Percentiles rank a stretch among this genome's conserved stretches.
Conservation (phyloP, 2,888 invertebrate species). For the Colletes collaris region DNA sequence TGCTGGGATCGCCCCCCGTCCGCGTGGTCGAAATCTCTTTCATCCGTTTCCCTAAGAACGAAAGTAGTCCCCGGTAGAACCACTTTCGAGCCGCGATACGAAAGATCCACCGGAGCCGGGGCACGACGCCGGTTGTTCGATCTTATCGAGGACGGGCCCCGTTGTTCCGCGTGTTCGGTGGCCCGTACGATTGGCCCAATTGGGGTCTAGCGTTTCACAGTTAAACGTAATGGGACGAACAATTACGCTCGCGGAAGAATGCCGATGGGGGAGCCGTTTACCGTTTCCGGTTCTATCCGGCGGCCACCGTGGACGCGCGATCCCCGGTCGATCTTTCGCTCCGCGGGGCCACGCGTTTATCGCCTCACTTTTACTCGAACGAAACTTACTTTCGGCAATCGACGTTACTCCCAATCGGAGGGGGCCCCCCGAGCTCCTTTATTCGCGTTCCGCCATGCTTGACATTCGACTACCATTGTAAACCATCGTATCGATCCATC, state of each 20-base stretch:
- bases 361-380: conserved; percentile 68
- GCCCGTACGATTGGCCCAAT: conserved; percentile 55
- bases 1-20: too few species aligned
- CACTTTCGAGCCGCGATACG: conserved; percentile 42
- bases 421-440: conserved; percentile 1
- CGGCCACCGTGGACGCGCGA: neutral
- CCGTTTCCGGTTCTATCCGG: conserved; percentile 58
- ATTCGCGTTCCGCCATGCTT: neutral
- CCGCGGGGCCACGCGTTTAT: conserved; percentile 36
- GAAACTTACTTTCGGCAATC: conserved; percentile 67
- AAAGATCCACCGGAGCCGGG: neutral
- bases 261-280: conserved; percentile 53
- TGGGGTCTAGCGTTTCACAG: conserved; percentile 58
- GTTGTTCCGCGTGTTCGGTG: conserved; percentile 44
- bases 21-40: neutral
- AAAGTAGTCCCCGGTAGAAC: conserved; percentile 44
- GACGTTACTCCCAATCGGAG: conserved; percentile 14
- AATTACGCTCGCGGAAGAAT: conserved; percentile 63
- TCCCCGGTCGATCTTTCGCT: conserved; percentile 27
- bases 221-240: conserved; percentile 62
- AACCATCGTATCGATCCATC: too few species aligned
- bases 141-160: conserved; percentile 22
- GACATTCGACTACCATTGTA: too few species aligned
- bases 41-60: conserved; percentile 28
- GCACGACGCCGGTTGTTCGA: conserved; percentile 9